A percentile compares a stretch with the other conserved stretches of the same genome.
phyloP scores from a whole-genome alignment of 2,888 invertebrate genomes.

The Drosophila pegasa region DNA sequence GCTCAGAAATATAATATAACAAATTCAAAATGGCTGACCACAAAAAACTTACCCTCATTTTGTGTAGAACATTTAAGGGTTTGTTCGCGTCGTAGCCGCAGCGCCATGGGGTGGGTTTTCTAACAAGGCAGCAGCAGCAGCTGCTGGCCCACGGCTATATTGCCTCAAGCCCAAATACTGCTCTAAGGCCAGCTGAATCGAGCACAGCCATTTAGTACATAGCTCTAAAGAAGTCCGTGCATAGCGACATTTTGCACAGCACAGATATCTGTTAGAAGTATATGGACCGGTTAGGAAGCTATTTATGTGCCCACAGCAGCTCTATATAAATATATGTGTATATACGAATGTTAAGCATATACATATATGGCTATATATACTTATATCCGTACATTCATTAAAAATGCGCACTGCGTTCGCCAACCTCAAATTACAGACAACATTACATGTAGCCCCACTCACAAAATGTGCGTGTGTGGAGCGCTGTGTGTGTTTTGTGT shows the following conservation, averaged over 20 bases:
- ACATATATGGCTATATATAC: too few relatives aligned
- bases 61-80: slow-evolving; percentile 57
- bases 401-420: slow-evolving; percentile 68
- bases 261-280: slow-evolving; percentile 28
- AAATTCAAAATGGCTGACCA: slow-evolving; percentile 76
- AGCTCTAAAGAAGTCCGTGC: slow-evolving; percentile 17
- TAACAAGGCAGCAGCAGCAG: slow-evolving; percentile 51
- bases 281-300: slow-evolving; percentile 14
- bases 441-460: slow-evolving; percentile 62
- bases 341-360: too few relatives aligned
- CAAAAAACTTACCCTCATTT: slow-evolving; percentile 63
- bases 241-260: slow-evolving; percentile 32
- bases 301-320: slow-evolving; percentile 7
- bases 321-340: slow-evolving; percentile 9
- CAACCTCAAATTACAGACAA: slow-evolving; percentile 75
- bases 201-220: neutral
- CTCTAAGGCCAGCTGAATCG: slow-evolving; percentile 25
- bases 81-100: slow-evolving; percentile 25
- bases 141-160: slow-evolving; percentile 31
- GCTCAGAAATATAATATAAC: slow-evolving; percentile 41
- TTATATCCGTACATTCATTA: slow-evolving; percentile 50
- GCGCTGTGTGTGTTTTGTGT: slow-evolving; percentile 27
- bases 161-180: slow-evolving; percentile 14
- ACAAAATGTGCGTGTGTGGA: slow-evolving; percentile 21
- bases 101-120: slow-evolving; percentile 61